These are phyloP conservation scores for Pipistrellus pygmaeus DNA, from an alignment of 2,797 vertebrate genomes.

Conservation along the genomic window DNA sequence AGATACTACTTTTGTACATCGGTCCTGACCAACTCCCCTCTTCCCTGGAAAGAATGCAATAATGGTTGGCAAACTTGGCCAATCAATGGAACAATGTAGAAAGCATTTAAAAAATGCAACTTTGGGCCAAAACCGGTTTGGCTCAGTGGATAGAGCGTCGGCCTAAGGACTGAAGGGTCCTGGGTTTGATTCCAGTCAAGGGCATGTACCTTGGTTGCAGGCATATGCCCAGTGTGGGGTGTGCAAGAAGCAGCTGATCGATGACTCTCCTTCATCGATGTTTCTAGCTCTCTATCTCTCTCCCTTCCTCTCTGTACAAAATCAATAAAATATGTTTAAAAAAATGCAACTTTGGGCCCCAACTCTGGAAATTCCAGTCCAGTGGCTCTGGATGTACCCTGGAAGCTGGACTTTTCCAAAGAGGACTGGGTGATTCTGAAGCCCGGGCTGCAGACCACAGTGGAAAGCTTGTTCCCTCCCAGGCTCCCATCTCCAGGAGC, in stretches of 20 bases:
- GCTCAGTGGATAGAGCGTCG: too few relatives aligned
- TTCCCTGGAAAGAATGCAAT: not conserved
- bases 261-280: too few relatives aligned
- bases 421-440: not conserved
- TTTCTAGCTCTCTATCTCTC: too few relatives aligned
- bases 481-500: too few relatives aligned
- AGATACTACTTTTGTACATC: not conserved
- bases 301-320: too few relatives aligned
- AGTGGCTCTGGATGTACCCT: not conserved
- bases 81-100: not conserved
- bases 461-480: rapidly evolving
- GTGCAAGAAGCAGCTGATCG: too few relatives aligned
- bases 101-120: not conserved
- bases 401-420: not conserved
- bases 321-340: not conserved
- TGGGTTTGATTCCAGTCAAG: too few relatives aligned
- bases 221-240: too few relatives aligned
- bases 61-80: not conserved
- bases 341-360: not conserved
- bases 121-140: not conserved
- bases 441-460: not conserved
- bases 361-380: not conserved
- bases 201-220: too few relatives aligned
- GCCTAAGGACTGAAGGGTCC: too few relatives aligned
- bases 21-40: not conserved